Evolutionary conservation across 2,888 invertebrate genomes (phyloP), one percentile per base, ranked within the genome.

Genomic region (Noctua fimbriata): DNA sequence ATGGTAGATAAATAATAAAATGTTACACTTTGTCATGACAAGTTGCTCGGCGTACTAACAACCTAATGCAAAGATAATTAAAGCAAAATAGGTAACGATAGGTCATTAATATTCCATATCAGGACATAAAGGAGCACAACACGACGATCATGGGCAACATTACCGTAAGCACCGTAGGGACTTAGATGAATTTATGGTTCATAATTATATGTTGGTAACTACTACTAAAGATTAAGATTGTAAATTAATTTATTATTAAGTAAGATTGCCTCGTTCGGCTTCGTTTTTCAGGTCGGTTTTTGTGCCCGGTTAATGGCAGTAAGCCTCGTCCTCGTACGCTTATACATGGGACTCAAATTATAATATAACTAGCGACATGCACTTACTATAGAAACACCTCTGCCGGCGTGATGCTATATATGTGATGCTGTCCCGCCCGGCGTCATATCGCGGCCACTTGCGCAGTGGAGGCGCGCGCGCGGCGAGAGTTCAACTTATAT

Each of bases 401-500:
- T 2, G 44, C 44, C 14, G 12, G 44, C 44, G 44, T 3, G 44
- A 41, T 44, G 49, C 24, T 55, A 55, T 3, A 2, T 47, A 14
- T 44, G 10, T 44, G 44, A 10, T 10, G 4, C 47, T 47, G 47
- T 47, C 47, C 47, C 49, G 18, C 18, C 49, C 49, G 18, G 49
- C 18, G 55, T 10, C 24, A 55, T 24, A 24, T 49, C 49, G 49
- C 4, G 12, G 55, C n/a, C n/a, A 58, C n/a, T 58, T 12, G 12
- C 36, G n/a, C 69, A 69, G 36, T 79, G 90, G 85, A 78, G 65
- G n/a, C 72, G 72, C 63, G 74, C 63, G 75, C 65, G 71, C 63
- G 71, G 79, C 86, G 89, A 85, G 82, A 86, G 89, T 89, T 83
- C 90, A 92, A 91, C 81, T 92, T 92, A 90, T 90, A 92, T 92